phyloP scores from a whole-genome alignment of 2,888 invertebrate species.

The Ceriagrion tenellum region DNA sequence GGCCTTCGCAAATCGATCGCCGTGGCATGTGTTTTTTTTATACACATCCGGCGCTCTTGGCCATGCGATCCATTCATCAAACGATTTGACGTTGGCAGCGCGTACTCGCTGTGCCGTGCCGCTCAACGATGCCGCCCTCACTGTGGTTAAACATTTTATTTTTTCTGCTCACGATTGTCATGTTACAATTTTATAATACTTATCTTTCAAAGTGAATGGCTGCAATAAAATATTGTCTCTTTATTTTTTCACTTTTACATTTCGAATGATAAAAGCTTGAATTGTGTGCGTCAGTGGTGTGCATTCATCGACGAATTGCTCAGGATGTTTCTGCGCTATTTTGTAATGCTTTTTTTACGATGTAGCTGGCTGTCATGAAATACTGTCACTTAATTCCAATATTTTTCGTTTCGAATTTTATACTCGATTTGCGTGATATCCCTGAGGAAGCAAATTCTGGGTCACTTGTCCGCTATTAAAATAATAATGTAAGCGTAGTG shows the following conservation, averaged over 20 bases:
- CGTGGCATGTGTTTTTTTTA: background rate
- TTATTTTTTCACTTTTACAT: background rate
- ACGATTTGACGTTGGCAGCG: background rate
- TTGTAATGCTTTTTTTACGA: background rate
- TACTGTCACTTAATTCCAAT: background rate
- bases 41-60: background rate
- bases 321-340: background rate
- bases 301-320: too few relatives aligned
- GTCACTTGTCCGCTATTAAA: background rate
- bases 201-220: background rate
- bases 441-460: background rate
- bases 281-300: too few relatives aligned
- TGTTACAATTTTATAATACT: background rate
- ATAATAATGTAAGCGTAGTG: too few relatives aligned
- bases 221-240: background rate
- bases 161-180: background rate
- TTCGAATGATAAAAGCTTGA: background rate
- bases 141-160: background rate
- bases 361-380: background rate
- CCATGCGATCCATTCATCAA: slow-evolving; percentile 15
- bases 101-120: background rate
- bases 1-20: slow-evolving; percentile 26
- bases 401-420: background rate
- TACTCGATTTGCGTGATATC: background rate
- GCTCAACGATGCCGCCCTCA: background rate